Conservation (phyloP, 2,113 vertebrate genomes). For the Corythaixoides concolor region DNA sequence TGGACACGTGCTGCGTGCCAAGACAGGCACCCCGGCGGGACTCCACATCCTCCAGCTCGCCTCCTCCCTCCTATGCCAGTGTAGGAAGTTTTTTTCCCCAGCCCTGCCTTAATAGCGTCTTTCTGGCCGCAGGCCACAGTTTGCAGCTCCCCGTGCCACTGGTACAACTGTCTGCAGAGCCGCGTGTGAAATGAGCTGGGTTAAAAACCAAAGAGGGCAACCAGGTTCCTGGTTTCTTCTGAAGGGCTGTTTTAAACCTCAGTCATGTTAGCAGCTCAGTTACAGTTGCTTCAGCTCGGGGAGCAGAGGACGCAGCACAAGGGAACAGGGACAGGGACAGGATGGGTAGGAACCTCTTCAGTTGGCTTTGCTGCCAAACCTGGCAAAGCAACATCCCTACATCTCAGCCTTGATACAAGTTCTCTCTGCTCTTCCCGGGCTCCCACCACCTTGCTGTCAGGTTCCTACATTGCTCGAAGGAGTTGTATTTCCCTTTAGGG, state of each 20-base stretch:
- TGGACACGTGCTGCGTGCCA: background rate
- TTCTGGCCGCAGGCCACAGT: background rate
- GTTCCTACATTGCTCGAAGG: background rate
- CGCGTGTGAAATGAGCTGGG: background rate
- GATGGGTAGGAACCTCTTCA: background rate
- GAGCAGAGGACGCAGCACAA: background rate
- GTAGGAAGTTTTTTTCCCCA: background rate
- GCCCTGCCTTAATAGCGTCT: background rate
- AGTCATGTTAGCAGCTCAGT: background rate
- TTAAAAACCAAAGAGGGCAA: background rate
- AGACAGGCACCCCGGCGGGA: background rate
- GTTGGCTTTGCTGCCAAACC: background rate
- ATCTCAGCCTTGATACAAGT: background rate
- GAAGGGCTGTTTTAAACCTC: background rate
- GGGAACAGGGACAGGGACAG: background rate
- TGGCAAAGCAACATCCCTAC: background rate
- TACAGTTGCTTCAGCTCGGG: background rate
- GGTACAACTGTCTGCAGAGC: background rate
- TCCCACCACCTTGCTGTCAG: background rate
- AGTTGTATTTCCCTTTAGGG: background rate
- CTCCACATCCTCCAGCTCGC: fast-evolving
- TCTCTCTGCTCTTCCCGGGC: background rate
- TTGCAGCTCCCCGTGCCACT: background rate
- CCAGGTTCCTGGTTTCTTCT: background rate
- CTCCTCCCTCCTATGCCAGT: background rate